Base-by-base conservation (phyloP, 2,113 vertebrate genomes). In the Calyptomena viridis region DNA sequence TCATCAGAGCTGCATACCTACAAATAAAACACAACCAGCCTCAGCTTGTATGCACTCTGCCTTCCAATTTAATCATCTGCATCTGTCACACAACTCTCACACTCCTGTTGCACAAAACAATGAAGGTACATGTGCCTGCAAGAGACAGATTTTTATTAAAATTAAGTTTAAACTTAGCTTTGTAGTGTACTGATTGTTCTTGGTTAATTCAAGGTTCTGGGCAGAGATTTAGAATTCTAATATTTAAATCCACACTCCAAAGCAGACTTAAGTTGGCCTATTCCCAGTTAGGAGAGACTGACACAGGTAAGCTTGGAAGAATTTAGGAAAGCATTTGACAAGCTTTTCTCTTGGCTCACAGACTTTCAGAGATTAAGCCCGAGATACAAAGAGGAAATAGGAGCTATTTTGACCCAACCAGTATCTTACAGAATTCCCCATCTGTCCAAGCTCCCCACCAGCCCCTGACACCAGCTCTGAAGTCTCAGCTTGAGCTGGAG, bases 1-100 rank as follows among this genome's bases (percentile, higher is more conserved):
- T 97, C 96, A 96, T 95, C 78, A 98, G 58, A 86, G 98, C 98
- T 72, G 98, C 97, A 1, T 96, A 97, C 80, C 99, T 99, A 78
- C 19, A 78, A 75, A 42, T 85, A 77, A n/a, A 89, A 95, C 10
- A 87, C 46, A 91, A 11, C 24, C 75, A 88, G 28, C 52, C 72
- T 97, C 52, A 95, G 75, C 72, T 83, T 5, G 27, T 8, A 2
- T 1, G 12, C 30, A 42, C 42, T 4, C 52, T 35, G 37, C 15
- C 58, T 44, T 33, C 46, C 71, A 31, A 14, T 64, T 86, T 31
- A 21, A 35, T 75, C 58, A 78, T 40, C 52, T 60, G 42, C 25
- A 56, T 62, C 30, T 59, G 24, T 40, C 66, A 86, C 35, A 50
- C 30, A 42, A 64, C 20, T 63, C 27, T 66, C 35, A 60, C 47